These are phyloP conservation scores for cat (Felis catus) DNA, from an alignment of 2,113 vertebrate species.

Conservation along the genomic window DNA sequence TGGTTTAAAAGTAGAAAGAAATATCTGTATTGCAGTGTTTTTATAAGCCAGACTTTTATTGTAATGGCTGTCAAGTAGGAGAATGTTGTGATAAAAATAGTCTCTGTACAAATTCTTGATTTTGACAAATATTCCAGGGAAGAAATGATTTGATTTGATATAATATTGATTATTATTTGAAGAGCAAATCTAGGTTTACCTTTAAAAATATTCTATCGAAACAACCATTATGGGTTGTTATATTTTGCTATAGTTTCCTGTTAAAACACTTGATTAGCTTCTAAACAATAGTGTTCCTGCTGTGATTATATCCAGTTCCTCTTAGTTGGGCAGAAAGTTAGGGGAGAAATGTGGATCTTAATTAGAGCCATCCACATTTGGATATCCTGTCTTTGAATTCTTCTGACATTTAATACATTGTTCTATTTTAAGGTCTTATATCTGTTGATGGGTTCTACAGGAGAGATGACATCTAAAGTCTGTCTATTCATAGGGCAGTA, in stretches of 20 bases:
- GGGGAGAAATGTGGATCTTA: background rate
- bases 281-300: background rate
- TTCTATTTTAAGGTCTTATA: background rate
- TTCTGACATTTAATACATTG: background rate
- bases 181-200: conserved; percentile 11
- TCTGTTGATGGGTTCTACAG: background rate
- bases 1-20: conserved; percentile 53
- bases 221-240: background rate
- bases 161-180: background rate
- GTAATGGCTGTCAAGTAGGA: background rate
- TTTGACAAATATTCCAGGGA: conserved; percentile 26
- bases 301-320: background rate
- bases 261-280: background rate
- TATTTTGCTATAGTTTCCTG: conserved; percentile 26
- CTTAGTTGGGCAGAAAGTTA: conserved; percentile 3
- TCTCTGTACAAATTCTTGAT: background rate
- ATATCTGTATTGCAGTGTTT: background rate
- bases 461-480: background rate
- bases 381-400: background rate
- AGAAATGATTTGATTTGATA: background rate
- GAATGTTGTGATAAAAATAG: conserved; percentile 54
- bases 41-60: background rate
- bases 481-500: background rate
- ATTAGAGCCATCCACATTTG: background rate
- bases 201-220: conserved; percentile 36